Evolutionary conservation across 2,797 vertebrate genomes (phyloP), one percentile per base, ranked within the genome.

Genomic region (Chrosomus eos): DNA sequence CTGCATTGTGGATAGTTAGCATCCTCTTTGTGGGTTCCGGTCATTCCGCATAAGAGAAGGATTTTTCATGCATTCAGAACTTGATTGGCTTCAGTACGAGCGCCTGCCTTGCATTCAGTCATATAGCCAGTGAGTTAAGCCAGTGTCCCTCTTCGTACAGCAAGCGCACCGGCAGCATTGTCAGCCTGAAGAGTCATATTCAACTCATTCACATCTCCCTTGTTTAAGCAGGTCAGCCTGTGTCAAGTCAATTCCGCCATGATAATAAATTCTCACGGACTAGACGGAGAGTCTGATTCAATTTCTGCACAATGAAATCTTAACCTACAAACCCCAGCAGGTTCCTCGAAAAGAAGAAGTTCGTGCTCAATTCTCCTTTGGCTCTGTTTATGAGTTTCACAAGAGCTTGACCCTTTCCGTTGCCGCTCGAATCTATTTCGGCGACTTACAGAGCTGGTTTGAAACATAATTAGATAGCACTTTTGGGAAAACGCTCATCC

Each of bases 201-300:
- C 84, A 84, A 86, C 83, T 88, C 70, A 80, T 89, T 88, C 85
- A 82, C 81, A 76, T 88, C 85, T 85, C 53, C 85, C 88, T 89
- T 87, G 88, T 89, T 90, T 87, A 89, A 88, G 86, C 84, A 87
- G 87, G 89, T 90, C 88, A 90, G 81, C 67, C 58, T 9, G 71
- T 89, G 87, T 89, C 87, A 87, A 88, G 81, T 88, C 89, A 88
- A 87, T 90, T 88, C 87, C 43, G 18, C 66, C 64, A 77, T 84
- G 81, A 88, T 87, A 83, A 90, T 90, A 87, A 88, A 88, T 88
- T 87, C 64, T 74, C 80, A 55, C 45, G 31, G 67, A 84, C 85
- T 89, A 74, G 78, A 88, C 85, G 70, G 81, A 83, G 66, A 82
- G 83, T 66, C 75, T 71, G 82, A 90, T 87, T 89, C 83, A 89